Evolutionary conservation across 2,113 vertebrate genomes (phyloP).

Genomic region (Corapipo altera): DNA sequence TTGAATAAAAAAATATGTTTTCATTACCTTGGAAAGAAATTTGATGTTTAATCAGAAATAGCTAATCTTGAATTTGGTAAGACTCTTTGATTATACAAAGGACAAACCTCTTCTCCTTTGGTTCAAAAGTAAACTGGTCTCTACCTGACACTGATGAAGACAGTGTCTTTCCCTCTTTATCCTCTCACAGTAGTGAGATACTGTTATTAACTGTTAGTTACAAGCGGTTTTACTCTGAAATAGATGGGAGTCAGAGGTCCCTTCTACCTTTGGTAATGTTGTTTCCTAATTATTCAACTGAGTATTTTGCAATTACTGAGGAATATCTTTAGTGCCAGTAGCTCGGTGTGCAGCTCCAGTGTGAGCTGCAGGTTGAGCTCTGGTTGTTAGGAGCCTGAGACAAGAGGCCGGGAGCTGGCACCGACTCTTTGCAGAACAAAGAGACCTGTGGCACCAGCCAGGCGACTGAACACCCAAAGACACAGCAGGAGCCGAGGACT

Average conservation of each 20-base stretch:
- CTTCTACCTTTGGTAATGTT: not conserved
- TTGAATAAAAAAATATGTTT: not conserved
- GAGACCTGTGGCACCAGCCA: not conserved
- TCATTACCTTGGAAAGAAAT: not conserved
- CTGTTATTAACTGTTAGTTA: not conserved
- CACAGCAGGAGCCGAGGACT: accelerated
- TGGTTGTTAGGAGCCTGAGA: not conserved
- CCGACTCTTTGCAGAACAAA: not conserved
- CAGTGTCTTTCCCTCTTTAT: not conserved
- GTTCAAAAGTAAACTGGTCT: not conserved
- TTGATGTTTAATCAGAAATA: not conserved
- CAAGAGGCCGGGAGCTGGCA: not conserved
- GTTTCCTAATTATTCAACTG: not conserved
- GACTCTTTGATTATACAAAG: not conserved
- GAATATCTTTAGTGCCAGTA: accelerated
- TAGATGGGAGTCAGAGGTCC: not conserved
- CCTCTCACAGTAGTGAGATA: not conserved
- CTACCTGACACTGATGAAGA: not conserved
- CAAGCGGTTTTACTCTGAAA: not conserved
- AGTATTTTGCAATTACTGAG: not conserved
- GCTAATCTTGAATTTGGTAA: not conserved
- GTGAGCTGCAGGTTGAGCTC: not conserved
- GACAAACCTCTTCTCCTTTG: accelerated
- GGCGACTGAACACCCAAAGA: not conserved
- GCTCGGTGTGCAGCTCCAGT: accelerated